Evolutionary conservation across 2,888 invertebrate genomes (phyloP), one percentile per base, ranked within the genome.

Genomic region (Falcaria lacertinaria): DNA sequence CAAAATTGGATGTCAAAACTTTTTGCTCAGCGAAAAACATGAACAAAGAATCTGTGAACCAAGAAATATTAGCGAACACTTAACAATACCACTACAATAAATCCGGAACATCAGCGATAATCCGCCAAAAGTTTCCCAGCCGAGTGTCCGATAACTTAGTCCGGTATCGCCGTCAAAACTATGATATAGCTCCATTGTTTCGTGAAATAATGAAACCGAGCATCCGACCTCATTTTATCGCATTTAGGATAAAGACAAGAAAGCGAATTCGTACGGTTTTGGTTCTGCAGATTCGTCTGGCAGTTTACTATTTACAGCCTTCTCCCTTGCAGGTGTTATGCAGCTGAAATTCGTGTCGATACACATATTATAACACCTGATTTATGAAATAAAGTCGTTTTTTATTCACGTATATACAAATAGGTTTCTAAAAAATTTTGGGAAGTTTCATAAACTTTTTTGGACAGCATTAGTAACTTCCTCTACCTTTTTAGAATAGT

Each of bases 41-140:
- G 22, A 37, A 22, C 22, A 37, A 37, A 22, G 22, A 36, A 37
- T 41, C 43, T 44, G 19, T 39, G 39, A 41, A 28, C 45, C 37
- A 42, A 41, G 48, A 59, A 59, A 61, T 60, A 69, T 69, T 67
- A 69, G 60, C 56, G 61, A 62, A 52, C 64, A 54, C 63, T 69
- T 66, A 71, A 69, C 68, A 69, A 67, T 68, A 68, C 57, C 50
- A 54, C 57, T 47, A 71, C 66, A 68, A 77, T 80, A 80, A 82
- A 80, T 80, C 69, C 51, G 46, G 48, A 60, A 60, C 74, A 77
- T 78, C 69, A 65, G 68, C 64, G 69, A 77, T 77, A 72, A 80
- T 79, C 72, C 69, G 52, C 59, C 51, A 44, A 72, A 79, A 71
- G 60, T 74, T 75, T 59, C 45, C 59, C 59, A 49, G 64, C 62